phyloP scores from a whole-genome alignment of 2,888 invertebrate genomes.

The Melanostoma mellinum region DNA sequence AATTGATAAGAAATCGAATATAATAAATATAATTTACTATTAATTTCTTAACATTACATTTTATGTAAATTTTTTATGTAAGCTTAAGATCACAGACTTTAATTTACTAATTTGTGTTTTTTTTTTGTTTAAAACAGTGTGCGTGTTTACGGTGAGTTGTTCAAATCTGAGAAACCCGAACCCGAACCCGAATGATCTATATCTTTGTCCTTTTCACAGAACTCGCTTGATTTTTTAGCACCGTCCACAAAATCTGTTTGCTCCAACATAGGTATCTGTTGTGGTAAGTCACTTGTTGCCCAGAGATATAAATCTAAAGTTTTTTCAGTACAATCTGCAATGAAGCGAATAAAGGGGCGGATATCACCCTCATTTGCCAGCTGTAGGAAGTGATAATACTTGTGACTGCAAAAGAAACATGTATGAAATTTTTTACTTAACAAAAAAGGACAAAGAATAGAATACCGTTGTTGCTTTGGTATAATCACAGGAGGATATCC shows the following conservation, averaged over 20 bases:
- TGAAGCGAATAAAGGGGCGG: conserved; percentile 97
- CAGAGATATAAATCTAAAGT: conserved; percentile 93
- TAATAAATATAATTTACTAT: conserved; percentile 52
- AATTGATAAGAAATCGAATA: conserved; percentile 42
- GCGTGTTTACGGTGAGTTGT: conserved; percentile 26
- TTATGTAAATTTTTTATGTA: conserved; percentile 50
- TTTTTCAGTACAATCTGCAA: conserved; percentile 95
- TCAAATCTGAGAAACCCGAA: conserved; percentile 40
- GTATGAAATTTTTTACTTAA: conserved; percentile 26
- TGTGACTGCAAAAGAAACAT: conserved; percentile 82
- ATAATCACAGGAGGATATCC: conserved; percentile 98
- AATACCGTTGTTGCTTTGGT: conserved; percentile 89
- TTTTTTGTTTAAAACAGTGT: conserved; percentile 27
- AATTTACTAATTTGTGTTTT: conserved; percentile 33
- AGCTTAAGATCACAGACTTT: conserved; percentile 68
- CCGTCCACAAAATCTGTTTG: conserved; percentile 76
- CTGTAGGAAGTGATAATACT: conserved; percentile 94
- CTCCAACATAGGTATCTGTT: conserved; percentile 86
- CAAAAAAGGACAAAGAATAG: too few relatives aligned
- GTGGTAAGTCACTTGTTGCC: conserved; percentile 89
- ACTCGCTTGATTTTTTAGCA: conserved; percentile 1
- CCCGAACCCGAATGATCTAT: conserved; percentile 56
- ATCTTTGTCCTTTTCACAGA: conserved; percentile 10
- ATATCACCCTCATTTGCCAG: conserved; percentile 97
- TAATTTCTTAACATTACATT: conserved; percentile 2